phyloP scores from a whole-genome alignment of 2,113 vertebrate genomes.

The Oryzias woworae region DNA sequence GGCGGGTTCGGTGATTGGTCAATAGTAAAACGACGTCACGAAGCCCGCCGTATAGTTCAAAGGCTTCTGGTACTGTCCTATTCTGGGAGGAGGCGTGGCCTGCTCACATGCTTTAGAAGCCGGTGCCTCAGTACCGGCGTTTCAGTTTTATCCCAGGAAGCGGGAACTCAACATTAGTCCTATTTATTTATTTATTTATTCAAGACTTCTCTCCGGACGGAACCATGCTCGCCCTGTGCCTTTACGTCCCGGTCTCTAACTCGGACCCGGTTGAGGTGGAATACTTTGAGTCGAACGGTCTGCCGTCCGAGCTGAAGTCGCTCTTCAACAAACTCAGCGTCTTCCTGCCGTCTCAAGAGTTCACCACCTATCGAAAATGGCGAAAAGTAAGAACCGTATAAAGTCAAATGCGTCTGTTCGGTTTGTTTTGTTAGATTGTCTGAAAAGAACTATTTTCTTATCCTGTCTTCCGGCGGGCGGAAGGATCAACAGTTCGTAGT shows the following conservation, averaged over 20 bases:
- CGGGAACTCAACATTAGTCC: accelerated
- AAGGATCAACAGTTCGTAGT: neutral
- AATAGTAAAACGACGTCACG: conserved; percentile 36
- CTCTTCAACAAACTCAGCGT: conserved; percentile 90
- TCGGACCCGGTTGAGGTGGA: conserved; percentile 85
- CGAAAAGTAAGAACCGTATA: conserved; percentile 75
- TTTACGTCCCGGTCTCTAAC: conserved; percentile 85
- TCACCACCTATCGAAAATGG: conserved; percentile 89
- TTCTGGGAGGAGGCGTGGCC: conserved; percentile 44
- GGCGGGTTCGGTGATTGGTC: conserved; percentile 23
- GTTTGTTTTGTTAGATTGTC: neutral
- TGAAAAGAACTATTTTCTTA: neutral
- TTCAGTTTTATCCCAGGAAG: conserved; percentile 40
- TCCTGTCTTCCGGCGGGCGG: conserved; percentile 4
- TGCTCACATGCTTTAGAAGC: conserved; percentile 28
- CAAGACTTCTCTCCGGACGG: conserved; percentile 5
- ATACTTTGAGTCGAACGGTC: conserved; percentile 91
- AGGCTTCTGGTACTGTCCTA: conserved; percentile 34
- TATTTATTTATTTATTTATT: conserved; percentile 73
- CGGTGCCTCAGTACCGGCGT: conserved; percentile 70
- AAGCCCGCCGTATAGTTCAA: accelerated
- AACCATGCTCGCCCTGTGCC: conserved; percentile 89
- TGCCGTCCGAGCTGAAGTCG: conserved; percentile 88
- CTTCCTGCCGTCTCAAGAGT: conserved; percentile 89
- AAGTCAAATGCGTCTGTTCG: no score